Evolutionary conservation across 2,113 vertebrate genomes (phyloP), one percentile per base, ranked within the genome.

Genomic region (Tenebrosternarchus preto): DNA sequence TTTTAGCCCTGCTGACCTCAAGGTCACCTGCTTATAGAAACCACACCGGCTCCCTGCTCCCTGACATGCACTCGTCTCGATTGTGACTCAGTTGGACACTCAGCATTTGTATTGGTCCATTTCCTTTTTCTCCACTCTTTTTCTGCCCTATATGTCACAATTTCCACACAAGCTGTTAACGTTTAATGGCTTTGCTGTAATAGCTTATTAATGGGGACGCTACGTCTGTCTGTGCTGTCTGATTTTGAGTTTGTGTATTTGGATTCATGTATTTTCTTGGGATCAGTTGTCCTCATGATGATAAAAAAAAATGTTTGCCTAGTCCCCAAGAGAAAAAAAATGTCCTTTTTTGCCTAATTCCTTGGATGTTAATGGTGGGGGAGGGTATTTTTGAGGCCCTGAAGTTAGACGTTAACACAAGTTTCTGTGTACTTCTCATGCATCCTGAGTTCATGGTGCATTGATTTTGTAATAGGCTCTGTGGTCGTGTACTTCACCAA

Each of bases 131-230:
- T 66, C 80, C 69, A 78, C n/a, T 33, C 55, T 2, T 70, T 36
- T 60, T 76, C 64, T 84, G 82, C 79, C 85, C 5, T 33, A 66
- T 79, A 15, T 8, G 57, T 3, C 50, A 16, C 0, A 4, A 24
- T 20, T 59, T 57, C 16, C 33, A 22, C 50, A 7, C 59, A 27
- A 79, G 80, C 81, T 81, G 43, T 73, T 84, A 83, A 84, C 86
- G 88, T 89, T 87, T 88, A 88, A 87, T 85, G 86, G 85, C 87
- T 87, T 85, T 88, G 87, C 87, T 50, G 43, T 50, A 50, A 50
- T 12, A 50, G 7, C 12, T 80, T 86, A 91, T 90, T 88, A 88
- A 90, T 85, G 83, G 83, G 86, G 88, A 87, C 82, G n/a, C 77
- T 68, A 74, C 39, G 53, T 57, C 11, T 39, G 39, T 24, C 20